These are phyloP conservation scores for Archilochus colubris DNA, from an alignment of 2,113 vertebrate genomes.

Conservation along the genomic window DNA sequence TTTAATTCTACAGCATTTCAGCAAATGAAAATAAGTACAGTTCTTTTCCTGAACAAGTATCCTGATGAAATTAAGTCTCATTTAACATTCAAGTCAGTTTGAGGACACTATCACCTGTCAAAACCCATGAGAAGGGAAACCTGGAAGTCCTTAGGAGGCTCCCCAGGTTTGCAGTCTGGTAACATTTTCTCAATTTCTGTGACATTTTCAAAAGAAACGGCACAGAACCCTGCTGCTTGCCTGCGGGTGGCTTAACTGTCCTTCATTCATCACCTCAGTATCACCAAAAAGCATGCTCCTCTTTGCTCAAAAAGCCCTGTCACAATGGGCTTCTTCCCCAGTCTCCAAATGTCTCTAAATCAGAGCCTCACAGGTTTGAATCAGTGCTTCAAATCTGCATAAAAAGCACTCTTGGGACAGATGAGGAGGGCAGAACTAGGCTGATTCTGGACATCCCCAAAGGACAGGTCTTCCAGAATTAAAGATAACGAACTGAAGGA, in stretches of 20 bases:
- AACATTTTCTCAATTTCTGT: not conserved
- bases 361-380: not conserved
- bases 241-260: accelerated
- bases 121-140: not conserved
- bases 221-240: not conserved
- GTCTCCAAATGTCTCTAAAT: not conserved
- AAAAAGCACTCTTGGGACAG: not conserved
- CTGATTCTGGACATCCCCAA: not conserved
- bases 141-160: not conserved
- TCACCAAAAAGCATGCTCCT: not conserved
- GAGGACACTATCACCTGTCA: not conserved
- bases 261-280: not conserved
- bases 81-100: not conserved
- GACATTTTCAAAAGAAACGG: not conserved
- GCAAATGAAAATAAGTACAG: not conserved
- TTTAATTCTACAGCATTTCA: not conserved
- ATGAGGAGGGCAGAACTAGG: not conserved
- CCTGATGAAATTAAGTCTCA: not conserved
- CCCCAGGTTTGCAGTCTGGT: not conserved
- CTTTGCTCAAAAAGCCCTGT: not conserved
- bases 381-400: not conserved
- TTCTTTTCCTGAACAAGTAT: not conserved
- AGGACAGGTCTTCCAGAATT: not conserved
- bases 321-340: not conserved
- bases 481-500: not conserved